These are phyloP conservation scores for Danio tinwini DNA, from an alignment of 2,797 vertebrate genomes.

Conservation along the genomic window DNA sequence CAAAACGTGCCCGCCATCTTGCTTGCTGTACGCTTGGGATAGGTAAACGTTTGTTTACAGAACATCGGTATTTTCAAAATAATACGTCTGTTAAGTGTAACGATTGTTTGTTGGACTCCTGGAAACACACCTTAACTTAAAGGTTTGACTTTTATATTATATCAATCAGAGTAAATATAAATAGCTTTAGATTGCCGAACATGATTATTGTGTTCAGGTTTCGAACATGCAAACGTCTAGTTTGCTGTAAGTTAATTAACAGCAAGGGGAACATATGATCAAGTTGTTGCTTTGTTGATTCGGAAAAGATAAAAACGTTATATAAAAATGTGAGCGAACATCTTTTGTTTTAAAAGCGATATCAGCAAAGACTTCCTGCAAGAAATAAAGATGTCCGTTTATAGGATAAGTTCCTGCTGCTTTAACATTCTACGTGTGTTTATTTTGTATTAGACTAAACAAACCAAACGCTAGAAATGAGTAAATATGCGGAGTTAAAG, in stretches of 20 bases:
- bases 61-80: not conserved
- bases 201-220: not conserved
- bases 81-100: not conserved
- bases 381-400: not conserved
- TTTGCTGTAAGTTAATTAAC: not conserved
- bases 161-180: too few relatives aligned
- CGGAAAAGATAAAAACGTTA: not conserved
- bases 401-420: not conserved
- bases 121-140: not conserved
- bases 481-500: too few relatives aligned
- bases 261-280: too few relatives aligned
- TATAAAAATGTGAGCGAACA: not conserved
- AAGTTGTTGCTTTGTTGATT: too few relatives aligned
- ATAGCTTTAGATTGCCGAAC: not conserved
- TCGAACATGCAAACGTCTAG: not conserved
- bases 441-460: not conserved
- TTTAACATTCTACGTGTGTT: not conserved
- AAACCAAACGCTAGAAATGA: not conserved
- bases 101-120: not conserved
- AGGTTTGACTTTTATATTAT: not conserved
- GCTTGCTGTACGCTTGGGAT: slow-evolving; percentile 1
- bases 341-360: not conserved
- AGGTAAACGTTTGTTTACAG: slow-evolving; percentile 24
- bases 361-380: not conserved
- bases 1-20: slow-evolving; percentile 72